A percentile compares a stretch with the other conserved stretches of the same genome.
These are phyloP conservation scores for Galemys pyrenaicus DNA, from an alignment of 2,113 vertebrate genomes.

Conservation along the genomic window DNA sequence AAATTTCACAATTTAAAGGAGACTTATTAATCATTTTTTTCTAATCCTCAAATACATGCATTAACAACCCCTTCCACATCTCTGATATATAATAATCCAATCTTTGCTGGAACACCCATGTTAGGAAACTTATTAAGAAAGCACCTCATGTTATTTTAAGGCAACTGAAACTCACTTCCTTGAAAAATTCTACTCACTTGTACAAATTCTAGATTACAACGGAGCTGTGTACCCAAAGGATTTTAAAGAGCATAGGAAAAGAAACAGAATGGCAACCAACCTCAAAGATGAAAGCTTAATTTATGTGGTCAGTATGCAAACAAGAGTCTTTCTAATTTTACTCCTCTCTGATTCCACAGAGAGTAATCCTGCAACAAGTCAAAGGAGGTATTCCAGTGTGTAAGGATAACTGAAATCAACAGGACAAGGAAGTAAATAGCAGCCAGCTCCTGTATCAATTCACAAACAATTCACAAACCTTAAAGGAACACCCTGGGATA, in stretches of 20 bases:
- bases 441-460: not conserved
- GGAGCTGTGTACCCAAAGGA: not conserved
- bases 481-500: not conserved
- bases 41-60: not conserved
- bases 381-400: not conserved
- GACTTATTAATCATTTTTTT: not conserved
- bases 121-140: not conserved
- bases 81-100: not conserved
- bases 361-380: not conserved
- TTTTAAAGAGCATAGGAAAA: not conserved
- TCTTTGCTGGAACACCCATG: not conserved
- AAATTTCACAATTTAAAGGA: constrained; percentile 19
- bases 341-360: not conserved
- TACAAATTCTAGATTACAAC: not conserved
- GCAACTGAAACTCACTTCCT: not conserved
- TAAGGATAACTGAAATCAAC: constrained; percentile 26
- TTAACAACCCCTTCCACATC: not conserved
- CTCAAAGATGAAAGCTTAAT: not conserved
- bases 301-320: not conserved
- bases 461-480: not conserved
- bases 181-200: not conserved
- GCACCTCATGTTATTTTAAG: not conserved
- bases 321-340: not conserved
- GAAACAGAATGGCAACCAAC: not conserved
- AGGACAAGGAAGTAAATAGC: not conserved